Conservation (phyloP, 1,140 invertebrate genomes). For the Dinoponera quadriceps region DNA sequence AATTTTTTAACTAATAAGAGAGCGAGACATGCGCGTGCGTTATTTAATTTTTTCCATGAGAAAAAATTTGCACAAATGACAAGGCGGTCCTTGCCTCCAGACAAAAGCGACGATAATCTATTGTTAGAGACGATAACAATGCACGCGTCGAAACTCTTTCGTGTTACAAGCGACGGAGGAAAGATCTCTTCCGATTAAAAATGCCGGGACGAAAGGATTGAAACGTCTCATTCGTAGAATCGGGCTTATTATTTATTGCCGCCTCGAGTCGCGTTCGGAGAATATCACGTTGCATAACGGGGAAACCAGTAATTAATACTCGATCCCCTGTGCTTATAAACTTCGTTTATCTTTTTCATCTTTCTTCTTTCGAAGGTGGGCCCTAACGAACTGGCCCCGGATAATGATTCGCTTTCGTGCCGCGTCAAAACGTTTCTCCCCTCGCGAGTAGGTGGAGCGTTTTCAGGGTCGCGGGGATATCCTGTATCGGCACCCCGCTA, state of each 20-base stretch:
- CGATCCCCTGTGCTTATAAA: background rate
- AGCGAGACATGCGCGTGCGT: no score
- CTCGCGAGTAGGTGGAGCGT: background rate
- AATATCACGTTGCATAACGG: background rate
- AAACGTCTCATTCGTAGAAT: background rate
- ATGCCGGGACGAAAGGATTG: background rate
- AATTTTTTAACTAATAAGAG: no score
- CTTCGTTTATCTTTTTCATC: background rate
- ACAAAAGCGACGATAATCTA: no score
- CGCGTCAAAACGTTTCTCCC: background rate
- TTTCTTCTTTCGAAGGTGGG: background rate
- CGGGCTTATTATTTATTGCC: background rate
- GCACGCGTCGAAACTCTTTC: no score
- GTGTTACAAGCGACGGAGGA: no score
- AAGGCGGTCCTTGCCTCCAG: no score
- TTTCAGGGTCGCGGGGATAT: constrained; percentile 12
- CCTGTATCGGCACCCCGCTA: background rate
- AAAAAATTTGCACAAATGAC: no score
- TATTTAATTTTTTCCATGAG: no score
- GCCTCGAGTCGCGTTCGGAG: background rate
- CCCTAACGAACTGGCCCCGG: background rate
- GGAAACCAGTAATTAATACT: constrained; percentile 6
- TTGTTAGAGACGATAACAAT: no score
- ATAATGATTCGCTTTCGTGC: background rate
- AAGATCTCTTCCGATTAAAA: background rate